phyloP scores from a whole-genome alignment of 2,113 vertebrate genomes.

The Hypanus sabinus region DNA sequence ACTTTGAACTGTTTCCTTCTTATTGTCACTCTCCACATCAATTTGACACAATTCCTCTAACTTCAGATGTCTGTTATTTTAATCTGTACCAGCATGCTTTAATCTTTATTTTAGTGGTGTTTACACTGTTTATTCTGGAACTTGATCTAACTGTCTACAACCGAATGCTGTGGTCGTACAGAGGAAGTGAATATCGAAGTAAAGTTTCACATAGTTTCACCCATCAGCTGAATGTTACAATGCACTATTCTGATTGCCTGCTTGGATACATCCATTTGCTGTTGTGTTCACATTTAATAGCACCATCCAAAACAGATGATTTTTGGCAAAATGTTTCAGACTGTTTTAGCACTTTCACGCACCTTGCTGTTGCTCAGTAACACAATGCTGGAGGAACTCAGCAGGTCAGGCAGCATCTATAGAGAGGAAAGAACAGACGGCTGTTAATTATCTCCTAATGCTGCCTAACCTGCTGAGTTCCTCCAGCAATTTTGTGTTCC shows the following conservation, averaged over 20 bases:
- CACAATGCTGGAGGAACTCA: too few species aligned
- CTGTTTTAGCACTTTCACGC: background rate
- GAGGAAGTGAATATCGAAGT: background rate
- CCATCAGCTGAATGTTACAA: background rate
- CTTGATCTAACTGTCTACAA: background rate
- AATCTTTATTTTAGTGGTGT: background rate
- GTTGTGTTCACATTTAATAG: background rate
- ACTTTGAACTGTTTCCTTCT: background rate
- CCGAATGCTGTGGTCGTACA: background rate
- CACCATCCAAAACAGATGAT: background rate
- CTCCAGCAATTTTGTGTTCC: too few species aligned
- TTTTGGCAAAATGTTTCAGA: background rate
- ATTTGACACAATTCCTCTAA: background rate
- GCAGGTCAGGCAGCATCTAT: too few species aligned
- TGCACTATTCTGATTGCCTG: background rate
- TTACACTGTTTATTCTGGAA: background rate
- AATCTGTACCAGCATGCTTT: background rate
- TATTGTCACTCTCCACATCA: background rate
- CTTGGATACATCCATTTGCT: background rate
- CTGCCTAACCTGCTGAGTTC: too few species aligned
- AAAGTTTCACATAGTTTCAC: background rate
- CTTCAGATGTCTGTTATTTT: background rate
- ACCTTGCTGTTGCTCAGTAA: background rate
- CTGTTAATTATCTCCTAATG: too few species aligned
- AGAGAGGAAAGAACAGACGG: too few species aligned